Evolutionary conservation across 2,113 vertebrate species (phyloP).

Genomic region (Brienomyrus longianalis): DNA sequence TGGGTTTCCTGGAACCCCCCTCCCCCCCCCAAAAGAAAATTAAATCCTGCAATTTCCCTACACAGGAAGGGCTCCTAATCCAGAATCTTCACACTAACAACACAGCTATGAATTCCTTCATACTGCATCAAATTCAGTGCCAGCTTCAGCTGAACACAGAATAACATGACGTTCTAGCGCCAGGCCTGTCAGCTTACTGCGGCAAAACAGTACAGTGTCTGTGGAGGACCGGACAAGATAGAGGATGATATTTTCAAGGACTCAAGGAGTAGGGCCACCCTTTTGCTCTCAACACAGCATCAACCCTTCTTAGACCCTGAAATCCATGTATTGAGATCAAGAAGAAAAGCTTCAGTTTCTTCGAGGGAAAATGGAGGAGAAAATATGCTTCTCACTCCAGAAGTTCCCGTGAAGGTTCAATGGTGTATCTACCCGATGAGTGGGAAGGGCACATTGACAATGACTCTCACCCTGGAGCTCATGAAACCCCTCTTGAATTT

Average conservation of each 20-base stretch:
- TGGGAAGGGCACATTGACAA: background rate
- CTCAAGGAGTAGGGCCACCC: background rate
- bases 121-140: background rate
- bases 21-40: background rate
- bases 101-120: constrained; percentile 5
- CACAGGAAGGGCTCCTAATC: background rate
- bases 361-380: background rate
- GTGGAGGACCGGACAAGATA: background rate
- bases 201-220: background rate
- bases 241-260: background rate
- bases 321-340: background rate
- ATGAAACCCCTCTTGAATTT: background rate
- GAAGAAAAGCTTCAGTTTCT: background rate
- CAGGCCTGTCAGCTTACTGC: background rate
- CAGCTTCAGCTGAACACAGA: background rate
- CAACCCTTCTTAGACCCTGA: background rate
- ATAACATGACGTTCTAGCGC: background rate
- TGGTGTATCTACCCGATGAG: background rate
- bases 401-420: background rate
- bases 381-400: background rate
- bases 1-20: background rate
- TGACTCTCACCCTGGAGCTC: background rate
- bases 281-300: background rate
- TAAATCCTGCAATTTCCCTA: background rate
- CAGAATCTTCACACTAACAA: background rate